Conservation (phyloP, 2,888 invertebrate species). For the Boloria selene region DNA sequence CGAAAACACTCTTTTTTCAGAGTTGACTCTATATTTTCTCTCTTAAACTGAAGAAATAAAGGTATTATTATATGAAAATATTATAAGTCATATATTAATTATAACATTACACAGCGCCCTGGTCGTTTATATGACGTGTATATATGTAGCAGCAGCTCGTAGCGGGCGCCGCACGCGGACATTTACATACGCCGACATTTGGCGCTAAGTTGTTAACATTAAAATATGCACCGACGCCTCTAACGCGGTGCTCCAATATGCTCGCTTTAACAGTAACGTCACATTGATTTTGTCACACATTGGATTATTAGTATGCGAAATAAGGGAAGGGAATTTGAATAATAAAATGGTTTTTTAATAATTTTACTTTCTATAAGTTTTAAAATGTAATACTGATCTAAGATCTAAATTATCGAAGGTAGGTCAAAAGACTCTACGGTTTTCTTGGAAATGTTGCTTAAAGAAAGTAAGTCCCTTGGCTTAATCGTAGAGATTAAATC, state of each 20-base stretch:
- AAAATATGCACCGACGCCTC: constrained; percentile 22
- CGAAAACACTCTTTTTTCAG: neutral
- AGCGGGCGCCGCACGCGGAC: neutral
- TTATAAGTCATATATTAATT: no score
- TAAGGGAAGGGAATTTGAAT: neutral
- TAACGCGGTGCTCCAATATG: neutral
- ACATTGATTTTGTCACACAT: neutral
- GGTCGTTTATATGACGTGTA: neutral
- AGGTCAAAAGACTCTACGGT: no score
- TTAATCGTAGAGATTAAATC: no score
- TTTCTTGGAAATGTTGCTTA: no score
- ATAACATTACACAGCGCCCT: no score
- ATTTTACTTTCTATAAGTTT: no score
- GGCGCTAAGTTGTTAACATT: constrained; percentile 24
- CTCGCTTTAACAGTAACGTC: neutral
- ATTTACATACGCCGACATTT: constrained; percentile 38
- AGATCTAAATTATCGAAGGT: no score
- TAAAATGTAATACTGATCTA: no score
- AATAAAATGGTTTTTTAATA: neutral
- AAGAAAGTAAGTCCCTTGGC: no score
- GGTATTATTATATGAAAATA: no score
- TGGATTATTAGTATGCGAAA: neutral
- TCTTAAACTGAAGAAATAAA: no score
- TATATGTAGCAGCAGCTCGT: neutral
- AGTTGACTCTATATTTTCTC: no score